Conservation (phyloP, 2,888 invertebrate species). For the Agriopis leucophaearia region DNA sequence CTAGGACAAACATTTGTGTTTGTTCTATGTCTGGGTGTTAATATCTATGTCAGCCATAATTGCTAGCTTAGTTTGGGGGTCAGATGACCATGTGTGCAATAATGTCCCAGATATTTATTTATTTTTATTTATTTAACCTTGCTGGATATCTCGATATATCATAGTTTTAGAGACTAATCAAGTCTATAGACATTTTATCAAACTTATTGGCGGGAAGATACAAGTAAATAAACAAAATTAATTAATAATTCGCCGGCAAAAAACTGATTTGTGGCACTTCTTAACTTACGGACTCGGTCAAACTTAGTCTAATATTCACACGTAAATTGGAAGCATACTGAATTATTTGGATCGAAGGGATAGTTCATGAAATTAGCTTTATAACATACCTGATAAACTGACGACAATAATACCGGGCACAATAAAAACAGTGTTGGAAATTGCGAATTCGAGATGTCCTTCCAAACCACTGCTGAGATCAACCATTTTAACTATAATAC, state of each 20-base stretch:
- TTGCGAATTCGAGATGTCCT: slow-evolving; percentile 94
- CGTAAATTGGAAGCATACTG: not conserved
- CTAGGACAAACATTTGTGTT: no score
- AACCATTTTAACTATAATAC: slow-evolving; percentile 88
- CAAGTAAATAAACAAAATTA: no score
- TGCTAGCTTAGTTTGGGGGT: no score
- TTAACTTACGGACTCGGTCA: not conserved
- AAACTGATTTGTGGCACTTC: not conserved
- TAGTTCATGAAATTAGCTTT: not conserved
- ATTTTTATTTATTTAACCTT: no score
- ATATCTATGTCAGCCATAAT: no score
- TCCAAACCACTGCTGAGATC: slow-evolving; percentile 93
- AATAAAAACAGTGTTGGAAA: slow-evolving; percentile 95
- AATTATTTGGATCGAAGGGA: not conserved
- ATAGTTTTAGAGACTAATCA: not conserved
- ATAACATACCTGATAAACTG: slow-evolving; percentile 90
- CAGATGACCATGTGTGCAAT: no score
- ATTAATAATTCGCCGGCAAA: slow-evolving; percentile 6
- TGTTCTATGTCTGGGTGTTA: no score
- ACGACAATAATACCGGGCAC: slow-evolving; percentile 93
- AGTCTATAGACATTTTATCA: not conserved
- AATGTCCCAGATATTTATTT: no score
- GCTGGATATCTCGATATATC: no score
- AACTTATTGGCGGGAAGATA: not conserved
- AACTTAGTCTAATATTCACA: not conserved